Evolutionary conservation across 2,888 invertebrate species (phyloP), one percentile per base, ranked within the genome.

Genomic region (Acrocyrtus sp.): DNA sequence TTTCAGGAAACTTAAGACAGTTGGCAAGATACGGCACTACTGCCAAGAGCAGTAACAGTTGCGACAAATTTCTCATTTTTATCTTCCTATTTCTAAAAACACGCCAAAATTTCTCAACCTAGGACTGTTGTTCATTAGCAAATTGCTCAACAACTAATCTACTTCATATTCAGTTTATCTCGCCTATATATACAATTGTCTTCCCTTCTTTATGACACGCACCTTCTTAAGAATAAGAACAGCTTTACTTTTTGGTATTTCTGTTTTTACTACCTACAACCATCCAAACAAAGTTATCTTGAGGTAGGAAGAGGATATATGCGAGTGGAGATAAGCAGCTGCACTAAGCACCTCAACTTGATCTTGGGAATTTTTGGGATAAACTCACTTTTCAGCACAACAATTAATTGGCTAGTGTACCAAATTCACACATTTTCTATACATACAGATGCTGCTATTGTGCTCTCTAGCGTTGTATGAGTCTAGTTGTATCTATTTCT

Each of bases 1-100:
- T 75, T n/a, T 75, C 75, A 39, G 75, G 75, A 51, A 75, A 75
- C 68, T 72, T 75, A 41, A 75, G 56, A 61, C 34, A 41, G n/a
- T 50, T 27, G 60, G 12, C 58, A 24, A 61, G 15, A 5, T 45
- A 27, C 29, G 62, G 62, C 48, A 61, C 22, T 4, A 62, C 15
- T 34, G 69, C 62, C 62, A 69, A 51, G 26, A 69, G 17, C n/a
- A 69, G 22, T 1, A 60, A 19, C n/a, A n/a, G n/a, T 45, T 27
- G 22, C 45, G 34, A 6, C n/a, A 50, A 39, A 50, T 34, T 19
- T 61, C 26, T 50, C 61, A 61, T 61, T 22, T 29, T 57, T 17
- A n/a, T 19, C 19, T 54, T 34, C n/a, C n/a, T n/a, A n/a, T n/a
- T n/a, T n/a, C n/a, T n/a, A n/a, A n/a, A n/a, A n/a, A 34, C 34